A percentile compares a stretch with the other conserved stretches of the same genome.
Conservation (phyloP, 37 sponge, comb jelly and placozoan genomes). For the Amphimedon queenslandica region DNA sequence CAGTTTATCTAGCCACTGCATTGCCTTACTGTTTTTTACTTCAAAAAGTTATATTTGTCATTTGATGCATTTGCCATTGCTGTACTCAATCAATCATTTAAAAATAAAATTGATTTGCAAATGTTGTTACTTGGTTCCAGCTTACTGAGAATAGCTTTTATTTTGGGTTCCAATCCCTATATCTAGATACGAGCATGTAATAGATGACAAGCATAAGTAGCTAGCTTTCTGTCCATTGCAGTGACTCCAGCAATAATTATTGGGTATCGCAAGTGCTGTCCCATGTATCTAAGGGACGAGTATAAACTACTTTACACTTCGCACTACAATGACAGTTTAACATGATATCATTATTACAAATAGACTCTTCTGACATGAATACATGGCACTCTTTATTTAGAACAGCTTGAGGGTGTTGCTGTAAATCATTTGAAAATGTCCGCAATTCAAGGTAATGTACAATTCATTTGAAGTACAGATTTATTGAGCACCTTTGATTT, state of each 20-base stretch:
- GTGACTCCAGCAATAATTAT: not conserved
- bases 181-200: not conserved
- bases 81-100: not conserved
- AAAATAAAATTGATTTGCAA: conserved; percentile 17
- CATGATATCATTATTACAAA: not conserved
- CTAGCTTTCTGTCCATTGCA: not conserved
- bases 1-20: not conserved
- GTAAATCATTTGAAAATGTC: not conserved
- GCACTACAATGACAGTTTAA: not conserved
- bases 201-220: not conserved
- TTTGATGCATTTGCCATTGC: conserved; percentile 19
- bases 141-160: not conserved
- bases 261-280: not conserved
- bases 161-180: not conserved
- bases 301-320: not conserved
- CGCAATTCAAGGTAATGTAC: conserved; percentile 9
- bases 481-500: conserved; percentile 2
- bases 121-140: no score
- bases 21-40: conserved; percentile 15
- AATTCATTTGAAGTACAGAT: conserved; percentile 7
- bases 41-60: not conserved
- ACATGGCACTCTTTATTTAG: not conserved
- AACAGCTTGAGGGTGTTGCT: not conserved
- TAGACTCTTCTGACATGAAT: not conserved
- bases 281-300: not conserved